These are phyloP conservation scores for Campylomormyrus tamandua DNA, from an alignment of 2,113 vertebrate genomes.

Conservation along the genomic window DNA sequence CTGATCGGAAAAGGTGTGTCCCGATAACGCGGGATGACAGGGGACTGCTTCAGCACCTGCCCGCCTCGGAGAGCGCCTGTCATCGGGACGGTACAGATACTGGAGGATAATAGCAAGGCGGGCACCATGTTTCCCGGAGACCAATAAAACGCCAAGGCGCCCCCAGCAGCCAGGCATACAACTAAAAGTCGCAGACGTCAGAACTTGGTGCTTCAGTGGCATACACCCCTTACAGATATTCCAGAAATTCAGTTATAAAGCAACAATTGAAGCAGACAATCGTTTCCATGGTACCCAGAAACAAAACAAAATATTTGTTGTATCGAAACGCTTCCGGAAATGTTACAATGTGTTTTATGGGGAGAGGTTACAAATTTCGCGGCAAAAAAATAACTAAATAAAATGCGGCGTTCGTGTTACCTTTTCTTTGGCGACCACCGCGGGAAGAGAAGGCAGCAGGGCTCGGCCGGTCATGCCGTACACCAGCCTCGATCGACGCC, in stretches of 20 bases:
- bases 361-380: background rate
- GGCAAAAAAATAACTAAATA: background rate
- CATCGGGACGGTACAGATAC: background rate
- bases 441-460: conserved; percentile 47
- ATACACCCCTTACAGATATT: background rate
- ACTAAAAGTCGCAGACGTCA: background rate
- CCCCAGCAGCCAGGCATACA: too few species aligned
- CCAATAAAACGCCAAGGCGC: background rate
- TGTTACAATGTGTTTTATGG: background rate
- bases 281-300: background rate
- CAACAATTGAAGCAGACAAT: background rate
- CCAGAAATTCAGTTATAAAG: background rate
- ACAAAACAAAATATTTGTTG: background rate
- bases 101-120: background rate
- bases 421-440: conserved; percentile 60
- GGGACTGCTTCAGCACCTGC: conserved; percentile 52
- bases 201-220: background rate
- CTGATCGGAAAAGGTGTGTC: background rate
- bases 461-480: conserved; percentile 25
- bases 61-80: background rate
- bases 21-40: background rate
- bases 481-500: conserved; percentile 31
- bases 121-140: background rate
- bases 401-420: conserved; percentile 34
- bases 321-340: background rate